phyloP scores from a whole-genome alignment of 2,888 invertebrate species.

The Osmoderma eremita region DNA sequence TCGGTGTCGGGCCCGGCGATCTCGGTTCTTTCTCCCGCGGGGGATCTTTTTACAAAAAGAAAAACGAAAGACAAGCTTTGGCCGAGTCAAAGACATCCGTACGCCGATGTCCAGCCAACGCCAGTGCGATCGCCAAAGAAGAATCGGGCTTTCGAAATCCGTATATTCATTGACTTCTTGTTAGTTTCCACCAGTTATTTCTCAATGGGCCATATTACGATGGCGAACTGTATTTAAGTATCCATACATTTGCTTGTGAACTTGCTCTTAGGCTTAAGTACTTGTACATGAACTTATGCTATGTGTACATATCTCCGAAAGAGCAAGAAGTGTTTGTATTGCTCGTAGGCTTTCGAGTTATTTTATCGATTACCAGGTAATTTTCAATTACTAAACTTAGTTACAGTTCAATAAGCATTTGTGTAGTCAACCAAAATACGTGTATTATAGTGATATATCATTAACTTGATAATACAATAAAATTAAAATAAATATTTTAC shows the following conservation, averaged over 20 bases:
- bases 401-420: no score
- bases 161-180: conserved; percentile 4
- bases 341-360: conserved; percentile 1
- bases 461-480: no score
- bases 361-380: conserved; percentile 5
- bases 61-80: conserved; percentile 7
- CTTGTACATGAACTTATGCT: conserved; percentile 8
- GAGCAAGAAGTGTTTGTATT: conserved; percentile 5
- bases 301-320: neutral
- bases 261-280: neutral
- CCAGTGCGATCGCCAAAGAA: conserved; percentile 20
- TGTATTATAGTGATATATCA: no score
- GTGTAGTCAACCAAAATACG: no score
- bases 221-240: conserved; percentile 2
- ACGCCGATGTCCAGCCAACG: conserved; percentile 17
- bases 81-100: conserved; percentile 13
- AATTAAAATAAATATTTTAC: no score
- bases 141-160: conserved; percentile 10
- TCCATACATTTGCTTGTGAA: conserved; percentile 17
- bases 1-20: conserved; percentile 19
- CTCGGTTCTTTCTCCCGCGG: conserved; percentile 17
- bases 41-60: conserved; percentile 21
- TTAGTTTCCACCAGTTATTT: conserved; percentile 15
- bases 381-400: conserved; percentile 4
- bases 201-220: conserved; percentile 5